Evolutionary conservation across 2,797 vertebrate genomes (phyloP), one percentile per base, ranked within the genome.

Genomic region (Anas bahamensis): DNA sequence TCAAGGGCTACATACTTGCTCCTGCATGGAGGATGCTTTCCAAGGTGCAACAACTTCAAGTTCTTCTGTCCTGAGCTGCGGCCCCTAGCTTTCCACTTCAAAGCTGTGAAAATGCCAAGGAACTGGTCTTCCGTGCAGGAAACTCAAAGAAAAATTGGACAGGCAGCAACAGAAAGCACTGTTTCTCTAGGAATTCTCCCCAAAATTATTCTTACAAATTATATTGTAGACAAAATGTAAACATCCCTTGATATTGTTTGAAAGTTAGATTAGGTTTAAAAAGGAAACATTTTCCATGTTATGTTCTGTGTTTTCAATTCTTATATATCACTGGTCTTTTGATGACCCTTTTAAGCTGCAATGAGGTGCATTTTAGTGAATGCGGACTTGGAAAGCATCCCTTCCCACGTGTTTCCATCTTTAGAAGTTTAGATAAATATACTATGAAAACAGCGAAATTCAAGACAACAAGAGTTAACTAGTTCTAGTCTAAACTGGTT

Each of bases 81-180:
- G 90, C n/a, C 55, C 60, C 12, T 19, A 7, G 10, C 78, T 83
- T 88, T 42, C 63, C 26, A 56, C 55, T 81, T 64, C 22, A 87
- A 73, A 66, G 35, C 39, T 77, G 44, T 41, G 86, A 70, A 85
- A 93, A 78, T 84, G 50, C 83, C 55, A 31, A 81, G 73, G 23
- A 84, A 10, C 60, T 75, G 63, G 41, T 83, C 52, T 83, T 31
- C 52, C 65, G 33, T 10, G 33, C 26, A 42, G 37, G 33, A 17
- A 6, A 75, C 13, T 50, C 16, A 41, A 78, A 69, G 55, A 24
- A 87, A 31, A 41, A 13, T 5, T 42, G 46, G 12, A 13, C 9
- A 2, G 44, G 13, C 35, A 63, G 35, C 14, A 59, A 68, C 46
- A 56, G 26, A 13, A 65, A 50, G 29, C 46, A 11, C 9, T 37